These are phyloP conservation scores for Melanchra persicariae DNA, from an alignment of 2,888 invertebrate genomes.

Conservation along the genomic window DNA sequence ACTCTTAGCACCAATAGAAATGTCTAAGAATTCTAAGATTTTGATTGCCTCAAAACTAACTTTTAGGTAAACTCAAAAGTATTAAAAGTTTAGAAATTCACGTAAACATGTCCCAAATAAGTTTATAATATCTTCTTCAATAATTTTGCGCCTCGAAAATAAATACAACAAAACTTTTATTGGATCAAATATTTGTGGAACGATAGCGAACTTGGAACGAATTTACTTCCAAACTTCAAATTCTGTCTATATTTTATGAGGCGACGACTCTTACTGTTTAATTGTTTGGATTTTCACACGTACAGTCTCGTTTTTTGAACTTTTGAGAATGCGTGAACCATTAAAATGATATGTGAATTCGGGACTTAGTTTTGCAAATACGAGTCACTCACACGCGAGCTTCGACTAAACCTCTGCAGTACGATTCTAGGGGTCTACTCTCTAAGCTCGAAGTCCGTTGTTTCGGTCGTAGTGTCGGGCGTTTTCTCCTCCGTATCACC, in stretches of 20 bases:
- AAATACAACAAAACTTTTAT: slow-evolving; percentile 44
- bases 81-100: slow-evolving; percentile 30
- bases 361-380: too few species aligned
- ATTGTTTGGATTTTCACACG: neutral
- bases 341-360: too few species aligned
- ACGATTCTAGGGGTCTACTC: too few species aligned
- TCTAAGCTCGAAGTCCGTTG: too few species aligned
- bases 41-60: slow-evolving; percentile 11
- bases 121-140: slow-evolving; percentile 21
- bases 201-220: slow-evolving; percentile 26
- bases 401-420: too few species aligned
- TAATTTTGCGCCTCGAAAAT: slow-evolving; percentile 32
- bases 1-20: neutral
- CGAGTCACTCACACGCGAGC: too few species aligned
- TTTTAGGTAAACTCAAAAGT: slow-evolving; percentile 30
- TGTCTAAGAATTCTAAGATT: slow-evolving; percentile 4
- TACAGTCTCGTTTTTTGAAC: neutral
- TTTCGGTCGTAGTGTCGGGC: too few species aligned
- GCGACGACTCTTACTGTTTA: neutral
- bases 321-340: neutral
- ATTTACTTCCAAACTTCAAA: slow-evolving; percentile 16
- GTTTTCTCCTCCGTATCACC: too few species aligned
- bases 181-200: slow-evolving; percentile 48
- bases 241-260: neutral
- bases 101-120: slow-evolving; percentile 14